A percentile compares a stretch with the other conserved stretches of the same genome.
phyloP scores from a whole-genome alignment of 30 jellyfish, hydroid and myxozoan genomes.

The Pelagia noctiluca region DNA sequence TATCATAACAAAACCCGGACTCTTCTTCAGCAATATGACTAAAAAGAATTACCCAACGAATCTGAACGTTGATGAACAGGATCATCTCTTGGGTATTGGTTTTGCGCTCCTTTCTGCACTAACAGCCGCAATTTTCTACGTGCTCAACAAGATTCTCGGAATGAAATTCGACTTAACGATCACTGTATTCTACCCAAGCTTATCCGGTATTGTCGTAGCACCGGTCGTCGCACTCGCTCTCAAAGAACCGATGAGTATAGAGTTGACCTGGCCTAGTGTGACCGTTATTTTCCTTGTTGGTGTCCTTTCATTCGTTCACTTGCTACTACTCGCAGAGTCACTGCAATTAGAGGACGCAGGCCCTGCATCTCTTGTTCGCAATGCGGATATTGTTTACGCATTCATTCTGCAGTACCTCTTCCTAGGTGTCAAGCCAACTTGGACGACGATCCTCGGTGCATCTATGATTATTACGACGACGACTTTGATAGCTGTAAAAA shows the following conservation, averaged over 20 bases:
- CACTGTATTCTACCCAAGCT: constrained; percentile 80
- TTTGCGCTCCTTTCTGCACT: constrained; percentile 71
- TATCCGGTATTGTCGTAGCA: constrained; percentile 74
- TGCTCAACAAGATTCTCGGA: constrained; percentile 72
- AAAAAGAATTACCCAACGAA: constrained; percentile 39
- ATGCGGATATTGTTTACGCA: constrained; percentile 85
- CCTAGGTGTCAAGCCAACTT: constrained; percentile 69
- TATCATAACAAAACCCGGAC: constrained; percentile 85
- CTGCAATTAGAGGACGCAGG: constrained; percentile 92
- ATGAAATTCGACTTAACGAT: constrained; percentile 71
- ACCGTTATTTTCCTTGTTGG: constrained; percentile 72
- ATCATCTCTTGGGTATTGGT: constrained; percentile 61
- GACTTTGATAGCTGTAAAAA: constrained; percentile 59
- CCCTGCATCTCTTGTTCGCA: constrained; percentile 89
- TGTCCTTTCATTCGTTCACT: constrained; percentile 76
- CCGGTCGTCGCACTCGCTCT: constrained; percentile 29
- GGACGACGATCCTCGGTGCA: constrained; percentile 83
- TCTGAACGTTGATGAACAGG: constrained; percentile 48
- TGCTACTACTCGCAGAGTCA: constrained; percentile 86
- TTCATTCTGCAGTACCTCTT: constrained; percentile 77
- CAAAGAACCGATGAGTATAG: constrained; percentile 56
- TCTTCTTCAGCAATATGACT: constrained; percentile 61
- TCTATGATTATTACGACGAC: constrained; percentile 69
- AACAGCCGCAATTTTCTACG: constrained; percentile 71
- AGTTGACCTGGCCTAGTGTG: constrained; percentile 69